Percentiles rank a stretch among this genome's conserved stretches.
phyloP scores from a whole-genome alignment of 2,113 vertebrate genomes.

The Furnarius figulus region DNA sequence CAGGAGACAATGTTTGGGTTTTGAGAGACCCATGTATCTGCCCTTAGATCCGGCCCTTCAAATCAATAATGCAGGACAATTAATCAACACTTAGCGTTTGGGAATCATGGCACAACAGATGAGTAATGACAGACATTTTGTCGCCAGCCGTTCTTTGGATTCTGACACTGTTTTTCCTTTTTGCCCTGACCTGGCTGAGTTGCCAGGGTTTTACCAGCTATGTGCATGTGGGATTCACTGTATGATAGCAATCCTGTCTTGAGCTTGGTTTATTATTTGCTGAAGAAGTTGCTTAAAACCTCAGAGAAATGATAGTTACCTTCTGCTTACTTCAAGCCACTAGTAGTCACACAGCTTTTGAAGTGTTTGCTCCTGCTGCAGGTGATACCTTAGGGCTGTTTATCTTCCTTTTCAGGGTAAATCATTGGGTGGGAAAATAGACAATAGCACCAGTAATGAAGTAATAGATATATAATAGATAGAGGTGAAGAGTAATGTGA shows the following conservation, averaged over 20 bases:
- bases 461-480: neutral
- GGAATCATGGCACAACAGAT: neutral
- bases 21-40: fast-evolving
- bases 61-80: neutral
- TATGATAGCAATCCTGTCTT: neutral
- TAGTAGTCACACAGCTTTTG: neutral
- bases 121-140: neutral
- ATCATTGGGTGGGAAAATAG: neutral
- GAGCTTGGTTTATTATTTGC: neutral
- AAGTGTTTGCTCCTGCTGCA: neutral
- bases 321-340: neutral
- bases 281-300: neutral
- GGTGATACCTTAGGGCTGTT: neutral
- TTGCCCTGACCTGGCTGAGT: neutral
- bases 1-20: fast-evolving
- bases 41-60: neutral
- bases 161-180: neutral
- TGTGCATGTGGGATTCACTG: neutral
- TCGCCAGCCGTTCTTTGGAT: neutral
- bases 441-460: neutral
- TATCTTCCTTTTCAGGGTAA: neutral
- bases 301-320: neutral
- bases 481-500: neutral
- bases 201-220: neutral
- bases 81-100: neutral